These are phyloP conservation scores for Lepidocyrtinus sp. DNA, from an alignment of 2,888 invertebrate species.

Conservation along the genomic window DNA sequence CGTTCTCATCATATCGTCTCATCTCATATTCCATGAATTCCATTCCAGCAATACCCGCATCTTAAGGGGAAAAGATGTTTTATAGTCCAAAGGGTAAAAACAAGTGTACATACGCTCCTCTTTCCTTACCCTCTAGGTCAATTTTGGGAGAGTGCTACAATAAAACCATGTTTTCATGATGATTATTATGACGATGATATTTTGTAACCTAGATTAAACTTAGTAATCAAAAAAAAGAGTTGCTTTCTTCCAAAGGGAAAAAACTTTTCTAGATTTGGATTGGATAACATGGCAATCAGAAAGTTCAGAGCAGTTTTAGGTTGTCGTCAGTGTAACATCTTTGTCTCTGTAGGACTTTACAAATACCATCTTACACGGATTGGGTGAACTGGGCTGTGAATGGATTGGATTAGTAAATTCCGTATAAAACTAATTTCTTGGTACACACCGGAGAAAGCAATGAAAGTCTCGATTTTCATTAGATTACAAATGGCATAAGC, in stretches of 20 bases:
- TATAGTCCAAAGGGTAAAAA: neutral
- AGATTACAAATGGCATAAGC: neutral
- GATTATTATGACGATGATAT: constrained; percentile 10
- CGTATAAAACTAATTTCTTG: neutral
- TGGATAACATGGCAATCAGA: too few relatives aligned
- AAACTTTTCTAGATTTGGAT: too few relatives aligned
- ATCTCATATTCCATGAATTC: constrained; percentile 6
- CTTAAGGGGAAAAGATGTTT: neutral
- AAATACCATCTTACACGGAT: too few relatives aligned
- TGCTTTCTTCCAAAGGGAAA: too few relatives aligned
- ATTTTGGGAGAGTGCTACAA: neutral
- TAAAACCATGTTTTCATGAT: neutral
- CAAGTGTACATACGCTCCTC: neutral
- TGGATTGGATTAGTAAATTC: constrained; percentile 2
- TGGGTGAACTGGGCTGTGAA: too few relatives aligned
- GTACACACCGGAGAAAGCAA: neutral
- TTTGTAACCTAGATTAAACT: neutral
- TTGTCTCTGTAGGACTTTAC: too few relatives aligned
- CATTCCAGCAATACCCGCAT: too few relatives aligned
- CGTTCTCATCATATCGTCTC: constrained; percentile 9
- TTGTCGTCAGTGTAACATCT: too few relatives aligned
- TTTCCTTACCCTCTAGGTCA: constrained; percentile 2
- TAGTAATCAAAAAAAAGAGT: too few relatives aligned
- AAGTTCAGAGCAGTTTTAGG: too few relatives aligned
- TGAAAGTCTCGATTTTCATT: neutral